Percentiles rank a stretch among this genome's conserved stretches.
phyloP scores from a whole-genome alignment of 2,888 invertebrate genomes.

The Pachycephus smyrnensis region DNA sequence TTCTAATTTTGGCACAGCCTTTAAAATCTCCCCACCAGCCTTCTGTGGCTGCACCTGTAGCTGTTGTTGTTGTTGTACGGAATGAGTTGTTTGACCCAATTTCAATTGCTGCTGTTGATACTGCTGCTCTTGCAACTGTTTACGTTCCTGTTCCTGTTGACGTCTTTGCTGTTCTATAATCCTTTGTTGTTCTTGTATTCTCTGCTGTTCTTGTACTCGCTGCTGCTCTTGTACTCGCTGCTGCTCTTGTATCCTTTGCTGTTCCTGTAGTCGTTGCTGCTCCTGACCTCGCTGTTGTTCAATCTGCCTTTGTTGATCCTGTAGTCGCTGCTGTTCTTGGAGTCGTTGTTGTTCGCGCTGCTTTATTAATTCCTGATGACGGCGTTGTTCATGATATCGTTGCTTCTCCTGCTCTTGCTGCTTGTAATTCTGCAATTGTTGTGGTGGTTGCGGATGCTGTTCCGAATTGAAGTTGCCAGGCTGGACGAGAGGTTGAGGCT shows the following conservation, averaged over 20 bases:
- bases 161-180: slow-evolving; percentile 59
- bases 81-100: slow-evolving; percentile 48
- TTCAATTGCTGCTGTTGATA: slow-evolving; percentile 62
- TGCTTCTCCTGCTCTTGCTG: slow-evolving; percentile 54
- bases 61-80: slow-evolving; percentile 57
- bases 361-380: slow-evolving; percentile 60
- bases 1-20: slow-evolving; percentile 83
- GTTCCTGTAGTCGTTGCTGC: slow-evolving; percentile 42
- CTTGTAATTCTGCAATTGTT: slow-evolving; percentile 45
- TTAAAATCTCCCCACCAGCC: slow-evolving; percentile 79
- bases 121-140: slow-evolving; percentile 40
- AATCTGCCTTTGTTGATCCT: slow-evolving; percentile 36
- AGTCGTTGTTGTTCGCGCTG: slow-evolving; percentile 59
- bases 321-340: slow-evolving; percentile 41
- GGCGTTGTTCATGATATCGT: slow-evolving; percentile 44
- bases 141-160: slow-evolving; percentile 59
- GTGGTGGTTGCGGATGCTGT: slow-evolving; percentile 30
- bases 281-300: slow-evolving; percentile 24
- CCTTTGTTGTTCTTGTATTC: slow-evolving; percentile 46
- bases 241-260: slow-evolving; percentile 33
- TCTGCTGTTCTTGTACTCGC: slow-evolving; percentile 40
- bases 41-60: slow-evolving; percentile 30
- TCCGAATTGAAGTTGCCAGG: slow-evolving; percentile 26
- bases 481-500: slow-evolving; percentile 26
- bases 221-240: slow-evolving; percentile 51